Conservation (phyloP, 2,888 invertebrate genomes). For the Napeogenes inachia region DNA sequence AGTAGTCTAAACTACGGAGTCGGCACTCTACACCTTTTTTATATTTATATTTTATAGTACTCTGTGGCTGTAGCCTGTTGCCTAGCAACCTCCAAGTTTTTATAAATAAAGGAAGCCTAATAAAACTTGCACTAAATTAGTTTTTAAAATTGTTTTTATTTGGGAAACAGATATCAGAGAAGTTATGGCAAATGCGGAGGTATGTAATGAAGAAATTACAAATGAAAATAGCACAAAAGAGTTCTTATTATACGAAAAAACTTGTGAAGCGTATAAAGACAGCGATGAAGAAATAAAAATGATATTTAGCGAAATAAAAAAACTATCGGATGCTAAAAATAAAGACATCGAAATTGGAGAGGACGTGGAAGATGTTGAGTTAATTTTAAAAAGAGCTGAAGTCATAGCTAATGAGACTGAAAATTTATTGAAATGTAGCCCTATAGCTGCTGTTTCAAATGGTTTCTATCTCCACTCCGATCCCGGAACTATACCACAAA, state of each 20-base stretch:
- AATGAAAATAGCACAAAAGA: slow-evolving; percentile 68
- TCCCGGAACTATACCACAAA: slow-evolving; percentile 52
- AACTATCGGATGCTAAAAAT: slow-evolving; percentile 59
- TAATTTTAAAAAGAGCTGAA: slow-evolving; percentile 68
- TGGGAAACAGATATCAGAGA: neutral
- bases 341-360: slow-evolving; percentile 48
- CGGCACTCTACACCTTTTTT: no score
- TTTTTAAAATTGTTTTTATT: neutral
- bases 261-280: slow-evolving; percentile 61
- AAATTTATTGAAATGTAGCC: slow-evolving; percentile 57
- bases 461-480: slow-evolving; percentile 32
- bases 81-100: slow-evolving; percentile 12
- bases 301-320: slow-evolving; percentile 83
- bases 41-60: no score
- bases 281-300: slow-evolving; percentile 80
- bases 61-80: neutral
- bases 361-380: slow-evolving; percentile 63
- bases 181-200: slow-evolving; percentile 44
- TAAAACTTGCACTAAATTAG: neutral
- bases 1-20: no score
- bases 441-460: slow-evolving; percentile 39
- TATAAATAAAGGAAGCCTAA: slow-evolving; percentile 6
- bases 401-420: slow-evolving; percentile 62
- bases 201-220: slow-evolving; percentile 44
- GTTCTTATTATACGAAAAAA: slow-evolving; percentile 63